Conservation (phyloP, 2,797 vertebrate genomes). For the Enteromius radiatus region DNA sequence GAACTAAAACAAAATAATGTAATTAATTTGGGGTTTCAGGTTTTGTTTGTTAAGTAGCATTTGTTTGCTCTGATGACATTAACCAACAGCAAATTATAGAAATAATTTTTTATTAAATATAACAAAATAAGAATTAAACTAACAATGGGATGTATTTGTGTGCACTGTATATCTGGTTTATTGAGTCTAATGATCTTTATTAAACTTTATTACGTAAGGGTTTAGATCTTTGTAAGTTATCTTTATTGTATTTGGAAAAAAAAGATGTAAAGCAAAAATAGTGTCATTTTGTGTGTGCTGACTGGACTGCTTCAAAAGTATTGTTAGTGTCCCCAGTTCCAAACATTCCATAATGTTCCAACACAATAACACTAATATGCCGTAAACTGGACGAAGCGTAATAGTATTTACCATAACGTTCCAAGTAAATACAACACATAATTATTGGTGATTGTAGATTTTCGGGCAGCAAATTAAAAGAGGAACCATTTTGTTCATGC, state of each 20-base stretch:
- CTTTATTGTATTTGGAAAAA: not conserved
- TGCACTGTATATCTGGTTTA: not conserved
- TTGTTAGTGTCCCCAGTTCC: not conserved
- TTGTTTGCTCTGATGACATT: slow-evolving; percentile 37
- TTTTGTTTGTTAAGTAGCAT: slow-evolving; percentile 25
- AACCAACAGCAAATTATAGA: slow-evolving; percentile 28
- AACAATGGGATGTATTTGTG: not conserved
- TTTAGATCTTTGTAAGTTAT: not conserved
- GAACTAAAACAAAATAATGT: slow-evolving; percentile 4
- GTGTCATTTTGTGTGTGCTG: not conserved
- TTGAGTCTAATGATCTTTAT: not conserved
- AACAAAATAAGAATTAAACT: not conserved
- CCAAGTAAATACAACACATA: not conserved
- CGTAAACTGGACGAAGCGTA: not conserved
- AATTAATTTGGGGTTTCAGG: slow-evolving; percentile 15
- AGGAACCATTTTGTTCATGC: not conserved
- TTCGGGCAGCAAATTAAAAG: not conserved
- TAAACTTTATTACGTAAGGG: not conserved
- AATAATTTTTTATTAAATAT: not conserved
- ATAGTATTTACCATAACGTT: not conserved
- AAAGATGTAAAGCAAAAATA: no score
- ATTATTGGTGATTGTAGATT: not conserved
- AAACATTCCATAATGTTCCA: not conserved
- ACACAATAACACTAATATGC: not conserved
- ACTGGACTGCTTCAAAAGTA: not conserved